These are phyloP conservation scores for Brachionus rubens DNA, from an alignment of 1,140 invertebrate genomes.

Conservation along the genomic window DNA sequence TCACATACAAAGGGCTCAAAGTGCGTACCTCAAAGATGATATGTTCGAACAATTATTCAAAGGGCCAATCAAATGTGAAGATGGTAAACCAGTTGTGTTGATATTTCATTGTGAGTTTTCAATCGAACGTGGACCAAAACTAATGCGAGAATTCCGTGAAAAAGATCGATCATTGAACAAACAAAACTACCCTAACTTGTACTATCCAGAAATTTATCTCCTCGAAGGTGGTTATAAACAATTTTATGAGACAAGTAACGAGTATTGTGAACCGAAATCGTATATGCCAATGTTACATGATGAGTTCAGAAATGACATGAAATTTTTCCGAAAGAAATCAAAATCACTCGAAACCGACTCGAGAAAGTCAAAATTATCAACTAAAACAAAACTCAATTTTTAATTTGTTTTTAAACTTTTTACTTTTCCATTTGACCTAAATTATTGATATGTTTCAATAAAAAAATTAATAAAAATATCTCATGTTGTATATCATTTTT, in stretches of 20 bases:
- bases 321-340: conserved; percentile 23
- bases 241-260: conserved; percentile 69
- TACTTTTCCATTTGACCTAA: neutral
- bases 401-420: neutral
- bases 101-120: conserved; percentile 99
- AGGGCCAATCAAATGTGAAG: conserved; percentile 54
- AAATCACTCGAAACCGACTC: conserved; percentile 3
- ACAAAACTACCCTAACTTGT: conserved; percentile 77
- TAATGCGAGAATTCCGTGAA: conserved; percentile 68
- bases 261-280: neutral
- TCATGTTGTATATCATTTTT: too few relatives aligned
- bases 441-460: neutral
- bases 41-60: conserved; percentile 65
- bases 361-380: neutral
- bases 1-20: conserved; percentile 79
- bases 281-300: conserved; percentile 44
- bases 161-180: conserved; percentile 77
- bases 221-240: conserved; percentile 88
- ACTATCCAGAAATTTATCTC: conserved; percentile 91
- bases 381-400: conserved; percentile 4
- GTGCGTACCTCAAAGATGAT: conserved; percentile 75
- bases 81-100: conserved; percentile 69
- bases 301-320: conserved; percentile 21
- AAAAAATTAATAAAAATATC: neutral
- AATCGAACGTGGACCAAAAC: conserved; percentile 82